Evolutionary conservation across 2,888 invertebrate species (phyloP), one percentile per base, ranked within the genome.

Genomic region (Bruchidius siliquastri): DNA sequence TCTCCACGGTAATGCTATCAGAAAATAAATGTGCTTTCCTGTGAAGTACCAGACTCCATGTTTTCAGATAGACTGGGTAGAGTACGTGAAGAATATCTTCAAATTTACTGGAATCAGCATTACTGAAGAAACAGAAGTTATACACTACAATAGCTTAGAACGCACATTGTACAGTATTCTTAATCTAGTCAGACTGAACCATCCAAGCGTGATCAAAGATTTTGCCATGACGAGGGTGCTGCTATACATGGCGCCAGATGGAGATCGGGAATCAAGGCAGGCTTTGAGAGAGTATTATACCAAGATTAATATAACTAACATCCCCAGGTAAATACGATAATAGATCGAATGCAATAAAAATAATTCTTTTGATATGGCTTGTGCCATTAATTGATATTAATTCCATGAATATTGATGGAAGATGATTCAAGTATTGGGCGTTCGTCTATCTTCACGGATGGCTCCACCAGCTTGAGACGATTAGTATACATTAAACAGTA

Each of bases 51-150:
- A n/a, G n/a, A n/a, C n/a, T n/a, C n/a, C n/a, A n/a, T n/a, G n/a
- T 75, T 83, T 81, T 69, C 74, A 86, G 86, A 75, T 86, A 67
- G 81, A 86, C 71, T 86, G 86, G 86, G 73, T 86, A 10, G 81
- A 84, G n/a, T 87, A 84, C 74, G 75, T 87, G 18, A 80, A 82
- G 22, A 76, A 75, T 8, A 77, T 83, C 0, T 83, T 86, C 72
- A 77, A 80, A 30, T 81, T 81, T 67, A 77, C 85, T 0, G 83
- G 82, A 0, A 80, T 82, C 0, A 77, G 78, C 21, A 79, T 87
- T 13, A 81, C 79, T 0, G 79, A 81, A 20, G 76, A 81, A 3
- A 82, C 82, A 0, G 78, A 77, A 72, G 75, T 86, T 0, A 74
- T 83, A 26, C 74, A 74, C 32, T 72, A 77, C 22, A 21, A 32